Evolutionary conservation across 2,888 invertebrate genomes (phyloP).

Genomic region (Drosophila villosipedis): DNA sequence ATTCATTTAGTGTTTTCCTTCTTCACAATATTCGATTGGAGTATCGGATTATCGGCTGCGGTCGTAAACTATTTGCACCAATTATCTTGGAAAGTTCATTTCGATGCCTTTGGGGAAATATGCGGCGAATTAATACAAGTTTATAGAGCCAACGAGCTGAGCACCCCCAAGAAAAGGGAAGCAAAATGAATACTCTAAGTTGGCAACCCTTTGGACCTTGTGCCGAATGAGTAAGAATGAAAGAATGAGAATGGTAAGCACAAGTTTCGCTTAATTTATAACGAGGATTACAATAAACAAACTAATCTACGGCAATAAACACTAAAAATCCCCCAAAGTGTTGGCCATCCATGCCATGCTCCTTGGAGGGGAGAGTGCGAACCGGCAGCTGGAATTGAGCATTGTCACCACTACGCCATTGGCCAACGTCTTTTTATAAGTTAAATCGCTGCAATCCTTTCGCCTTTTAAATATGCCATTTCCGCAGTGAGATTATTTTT

Average conservation of each 20-base stretch:
- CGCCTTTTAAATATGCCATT: slow-evolving; percentile 79
- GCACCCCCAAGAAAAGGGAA: slow-evolving; percentile 2
- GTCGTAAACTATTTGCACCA: slow-evolving; percentile 78
- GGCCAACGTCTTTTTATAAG: slow-evolving; percentile 69
- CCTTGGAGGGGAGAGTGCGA: slow-evolving; percentile 1
- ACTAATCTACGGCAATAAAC: slow-evolving; percentile 84
- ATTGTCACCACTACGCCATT: slow-evolving; percentile 44
- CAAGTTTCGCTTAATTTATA: slow-evolving; percentile 82
- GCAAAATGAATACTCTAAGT: slow-evolving; percentile 15
- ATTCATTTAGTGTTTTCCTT: not conserved
- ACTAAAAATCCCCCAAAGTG: slow-evolving; percentile 81
- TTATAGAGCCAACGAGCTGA: slow-evolving; percentile 42
- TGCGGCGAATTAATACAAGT: slow-evolving; percentile 59
- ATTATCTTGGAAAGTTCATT: slow-evolving; percentile 74
- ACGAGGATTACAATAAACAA: slow-evolving; percentile 84
- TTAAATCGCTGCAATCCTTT: slow-evolving; percentile 78
- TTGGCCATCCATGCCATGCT: slow-evolving; percentile 43
- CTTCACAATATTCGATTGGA: slow-evolving; percentile 17
- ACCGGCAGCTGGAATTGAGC: slow-evolving; percentile 35
- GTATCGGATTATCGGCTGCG: slow-evolving; percentile 65
- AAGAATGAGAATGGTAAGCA: too few relatives aligned
- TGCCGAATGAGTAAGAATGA: slow-evolving; percentile 51
- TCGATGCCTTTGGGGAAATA: slow-evolving; percentile 74
- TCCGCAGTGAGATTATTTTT: slow-evolving; percentile 81
- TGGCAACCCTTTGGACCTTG: slow-evolving; percentile 49